Evolutionary conservation across 2,797 vertebrate species (phyloP), one percentile per base, ranked within the genome.

Genomic region (Sylvilagus floridanus): DNA sequence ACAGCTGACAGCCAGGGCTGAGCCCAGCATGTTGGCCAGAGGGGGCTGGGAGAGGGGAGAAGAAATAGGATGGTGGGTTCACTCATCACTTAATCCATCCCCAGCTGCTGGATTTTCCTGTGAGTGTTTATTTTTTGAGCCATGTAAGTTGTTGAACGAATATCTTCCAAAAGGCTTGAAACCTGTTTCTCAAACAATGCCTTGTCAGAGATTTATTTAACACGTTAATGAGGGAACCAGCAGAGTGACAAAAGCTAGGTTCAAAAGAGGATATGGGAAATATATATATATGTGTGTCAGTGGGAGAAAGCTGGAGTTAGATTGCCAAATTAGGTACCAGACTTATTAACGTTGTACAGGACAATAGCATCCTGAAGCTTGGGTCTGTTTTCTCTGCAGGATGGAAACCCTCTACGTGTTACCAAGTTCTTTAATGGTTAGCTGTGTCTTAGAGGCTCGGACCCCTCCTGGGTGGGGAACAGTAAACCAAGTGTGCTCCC

Each of bases 81-180:
- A 4, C 19, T 57, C 0, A 30, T 10, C 9, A 75, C n/a, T 78
- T 54, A 35, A 75, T 24, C 52, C 24, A 37, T 57, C 60, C 13
- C 19, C 16, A 30, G 21, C 2, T 42, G 50, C 60, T 68, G 37
- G n/a, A 21, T 83, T 77, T 42, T 47, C 22, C 63, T 71, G 26
- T 65, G 16, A 35, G 47, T 65, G 7, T 14, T 92, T 90, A 10
- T 37, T 71, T 81, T 90, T 76, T 84, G 79, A 79, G 66, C 92
- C 79, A 72, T 4, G 5, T 88, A 54, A 89, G 85, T 30, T 47
- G n/a, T 86, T 79, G 47, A 73, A 81, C n/a, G 65, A 84, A 63
- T 91, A 71, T 30, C 88, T 89, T 93, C 82, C 8, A 26, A 86
- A 96, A 88, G n/a, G 22, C 83, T 77, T 79, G 92, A 86, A 91